phyloP scores from a whole-genome alignment of 2,888 invertebrate species.

The Philhelius pedissequus region DNA sequence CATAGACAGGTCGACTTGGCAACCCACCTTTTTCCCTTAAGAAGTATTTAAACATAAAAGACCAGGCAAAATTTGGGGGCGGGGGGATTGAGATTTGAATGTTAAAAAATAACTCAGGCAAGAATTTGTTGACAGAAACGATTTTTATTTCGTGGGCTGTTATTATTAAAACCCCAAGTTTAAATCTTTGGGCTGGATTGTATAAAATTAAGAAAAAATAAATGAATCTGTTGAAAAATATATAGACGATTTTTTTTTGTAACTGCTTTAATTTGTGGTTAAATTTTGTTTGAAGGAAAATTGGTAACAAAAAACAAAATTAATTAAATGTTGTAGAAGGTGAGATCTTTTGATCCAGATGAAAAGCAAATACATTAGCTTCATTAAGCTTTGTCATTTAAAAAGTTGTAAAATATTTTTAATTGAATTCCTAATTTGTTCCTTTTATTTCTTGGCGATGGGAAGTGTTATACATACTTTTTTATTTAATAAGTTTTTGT shows the following conservation, averaged over 20 bases:
- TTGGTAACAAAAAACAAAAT: background rate
- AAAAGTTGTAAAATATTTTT: background rate
- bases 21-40: background rate
- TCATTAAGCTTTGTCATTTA: background rate
- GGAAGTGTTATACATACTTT: too few species aligned
- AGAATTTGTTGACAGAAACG: background rate
- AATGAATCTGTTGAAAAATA: background rate
- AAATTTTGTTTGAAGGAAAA: background rate
- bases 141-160: background rate
- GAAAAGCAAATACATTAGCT: background rate
- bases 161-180: background rate
- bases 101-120: background rate
- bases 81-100: background rate
- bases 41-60: background rate
- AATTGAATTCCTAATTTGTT: slow-evolving; percentile 3
- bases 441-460: background rate
- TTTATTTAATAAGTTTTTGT: too few species aligned
- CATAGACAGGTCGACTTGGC: background rate
- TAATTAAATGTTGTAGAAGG: background rate
- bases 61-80: background rate
- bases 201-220: background rate
- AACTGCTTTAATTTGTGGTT: background rate
- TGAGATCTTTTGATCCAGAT: background rate
- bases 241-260: background rate
- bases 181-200: background rate